Base-by-base conservation (phyloP, 2,888 invertebrate species). In the Lysandra bellargus region DNA sequence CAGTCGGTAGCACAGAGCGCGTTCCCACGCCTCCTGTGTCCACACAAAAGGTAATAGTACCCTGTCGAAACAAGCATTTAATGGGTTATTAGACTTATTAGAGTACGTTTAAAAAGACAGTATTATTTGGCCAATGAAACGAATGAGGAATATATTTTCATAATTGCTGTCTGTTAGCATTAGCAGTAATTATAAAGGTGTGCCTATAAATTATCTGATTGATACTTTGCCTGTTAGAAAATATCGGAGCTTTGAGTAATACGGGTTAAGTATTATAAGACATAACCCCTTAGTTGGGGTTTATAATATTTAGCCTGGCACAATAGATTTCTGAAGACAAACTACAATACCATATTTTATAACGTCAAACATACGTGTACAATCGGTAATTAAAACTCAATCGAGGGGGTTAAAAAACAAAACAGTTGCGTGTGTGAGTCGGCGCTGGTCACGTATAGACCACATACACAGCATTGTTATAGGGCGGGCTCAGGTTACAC, bases 401-500 rank as follows among this genome's bases (percentile, higher is more conserved):
- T 53, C 53, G 49, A 76, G 5, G 33, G 76, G 76, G 76, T 57
- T 14, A 33, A 75, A 49, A 75, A 75, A 75, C 75, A 75, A 75
- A 75, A 76, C 33, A 53, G 76, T 76, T 33, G 76, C 57, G 30
- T 53, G 76, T 53, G 76, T 76, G 53, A 30, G 53, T 76, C 12
- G 53, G 33, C 23, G 44, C 49, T n/a, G 7, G 61, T 23, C 64
- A 69, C 69, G 69, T 69, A 69, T 33, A 33, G 33, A 69, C 69
- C 69, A 69, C 69, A 69, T 69, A 69, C 69, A 33, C 79, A 80
- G 81, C 83, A 82, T 82, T 83, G 83, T 83, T 83, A 81, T 83
- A 80, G 82, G 83, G 81, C 80, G 81, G 82, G 83, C 82, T 83
- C 83, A 82, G 80, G 82, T 83, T 83, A 82, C 83, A 82, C 82